Evolutionary conservation across 2,888 invertebrate species (phyloP).

Genomic region (Ptychoptera albimana): DNA sequence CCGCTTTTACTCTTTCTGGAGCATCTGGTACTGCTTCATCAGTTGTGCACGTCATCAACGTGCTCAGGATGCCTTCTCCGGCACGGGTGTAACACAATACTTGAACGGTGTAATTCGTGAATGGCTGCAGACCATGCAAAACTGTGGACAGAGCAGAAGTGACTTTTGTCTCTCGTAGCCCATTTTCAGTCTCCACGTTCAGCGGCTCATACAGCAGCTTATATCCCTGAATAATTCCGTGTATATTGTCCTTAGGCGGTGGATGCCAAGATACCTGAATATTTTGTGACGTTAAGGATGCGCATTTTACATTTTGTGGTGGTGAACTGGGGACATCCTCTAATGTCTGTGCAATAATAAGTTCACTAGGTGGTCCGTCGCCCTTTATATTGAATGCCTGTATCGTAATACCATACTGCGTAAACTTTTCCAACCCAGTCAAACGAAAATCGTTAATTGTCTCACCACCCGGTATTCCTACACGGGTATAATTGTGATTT

Average conservation of each 20-base stretch:
- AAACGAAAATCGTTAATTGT: slow-evolving; percentile 42
- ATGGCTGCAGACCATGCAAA: slow-evolving; percentile 39
- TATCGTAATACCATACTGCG: slow-evolving; percentile 62
- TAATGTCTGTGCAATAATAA: slow-evolving; percentile 32
- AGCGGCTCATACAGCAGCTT: slow-evolving; percentile 51
- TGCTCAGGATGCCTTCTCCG: slow-evolving; percentile 42
- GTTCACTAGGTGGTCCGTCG: slow-evolving; percentile 55
- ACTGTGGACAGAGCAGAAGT: slow-evolving; percentile 37
- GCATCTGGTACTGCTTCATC: slow-evolving; percentile 43
- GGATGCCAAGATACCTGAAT: slow-evolving; percentile 56
- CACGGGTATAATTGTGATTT: slow-evolving; percentile 24
- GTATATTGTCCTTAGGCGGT: slow-evolving; percentile 44
- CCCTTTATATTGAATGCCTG: slow-evolving; percentile 69
- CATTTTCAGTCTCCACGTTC: slow-evolving; percentile 23
- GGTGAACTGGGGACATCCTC: slow-evolving; percentile 48
- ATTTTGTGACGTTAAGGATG: slow-evolving; percentile 50
- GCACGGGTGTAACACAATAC: slow-evolving; percentile 44
- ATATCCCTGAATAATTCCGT: slow-evolving; percentile 58
- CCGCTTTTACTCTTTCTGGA: slow-evolving; percentile 44
- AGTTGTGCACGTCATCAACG: slow-evolving; percentile 38
- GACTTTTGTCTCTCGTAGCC: slow-evolving; percentile 33
- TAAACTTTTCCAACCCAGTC: slow-evolving; percentile 55
- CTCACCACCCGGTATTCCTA: slow-evolving; percentile 31
- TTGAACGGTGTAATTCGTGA: slow-evolving; percentile 47
- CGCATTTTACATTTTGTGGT: slow-evolving; percentile 48